Base-by-base conservation (phyloP, 1,140 invertebrate species). In the Cotesia vestalis region DNA sequence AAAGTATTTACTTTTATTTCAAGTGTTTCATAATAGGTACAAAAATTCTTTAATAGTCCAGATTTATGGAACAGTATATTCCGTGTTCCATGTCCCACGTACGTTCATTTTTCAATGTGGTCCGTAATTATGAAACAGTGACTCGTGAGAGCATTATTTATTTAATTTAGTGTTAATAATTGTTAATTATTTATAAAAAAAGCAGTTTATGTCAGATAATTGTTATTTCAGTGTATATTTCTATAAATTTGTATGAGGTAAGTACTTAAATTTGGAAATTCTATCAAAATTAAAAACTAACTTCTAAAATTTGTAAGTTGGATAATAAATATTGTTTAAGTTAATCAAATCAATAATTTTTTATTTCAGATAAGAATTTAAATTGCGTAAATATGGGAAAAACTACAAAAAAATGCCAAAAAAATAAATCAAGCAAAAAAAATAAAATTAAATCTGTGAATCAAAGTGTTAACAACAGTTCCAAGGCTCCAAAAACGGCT, bases 31-130 rank as follows among this genome's bases (percentile, higher is more conserved):
- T 55, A 55, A 55, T 55, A 12, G 4, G 53, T 55, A 55, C 53
- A 55, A 55, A 55, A 55, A 14, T 55, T 55, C 53, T 55, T 14
- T 14, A 17, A 55, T n/a, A 11, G 53, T 55, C 3, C 12, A 6
- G 3, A 55, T 55, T 55, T 55, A 55, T 55, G 53, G 53, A 55
- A 55, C 53, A 55, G 53, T 55, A 55, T 55, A 55, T 55, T 55
- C 12, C 12, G 53, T 55, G 53, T 55, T 55, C 53, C 53, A 55
- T 55, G 53, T 55, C 53, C 53, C 53, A n/a, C 53, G 53, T 55
- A 55, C 53, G 0, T 55, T 55, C 14, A 55, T 55, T 55, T 55
- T 55, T 55, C 14, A 17, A 55, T 55, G 38, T 46, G 17, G 12
- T 55, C 53, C 53, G 53, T 55, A n/a, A 14, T 55, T 55, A 55